Base-by-base conservation (phyloP, 2,797 vertebrate species). In the Synaphobranchus kaupii region DNA sequence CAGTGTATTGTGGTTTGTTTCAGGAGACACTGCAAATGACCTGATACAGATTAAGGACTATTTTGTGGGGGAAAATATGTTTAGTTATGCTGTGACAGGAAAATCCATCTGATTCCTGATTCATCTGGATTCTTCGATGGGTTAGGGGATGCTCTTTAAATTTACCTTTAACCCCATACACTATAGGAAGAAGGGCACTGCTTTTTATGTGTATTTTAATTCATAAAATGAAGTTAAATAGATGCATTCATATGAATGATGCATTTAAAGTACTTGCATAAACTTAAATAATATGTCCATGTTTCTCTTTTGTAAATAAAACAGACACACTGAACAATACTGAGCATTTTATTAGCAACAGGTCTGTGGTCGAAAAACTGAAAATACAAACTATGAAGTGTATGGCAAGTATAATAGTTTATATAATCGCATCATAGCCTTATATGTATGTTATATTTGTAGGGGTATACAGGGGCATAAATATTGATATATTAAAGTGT, bases 331-430 rank as follows among this genome's bases (percentile, higher is more conserved):
- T 80, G 17, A 47, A 81, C 47, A 81, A 25, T 81, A 50, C 78
- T 25, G 78, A 48, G n/a, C 9, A 81, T 81, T 81, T 81, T 81
- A 81, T 81, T 81, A n/a, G 39, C 39, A 76, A 20, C 34, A 76
- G 4, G 34, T 17, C 31, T 44, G 15, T 76, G 20, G 78, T 81
- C 25, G 20, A 47, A 81, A n/a, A 25, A 81, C 22, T 81, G 22
- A 48, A 81, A 50, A 81, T n/a, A 81, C 44, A 81, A 50, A 81
- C 47, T 50, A 81, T n/a, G 78, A 81, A 48, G 15, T 39, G 3
- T 76, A 5, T 76, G 13, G 3, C 31, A 76, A 17, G 28, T 39
- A 39, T 44, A 78, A 39, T 73, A 31, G 68, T 4, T n/a, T 28
- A 6, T 68, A 28, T 10, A 31, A 9, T 34, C 1, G 15, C 39